Evolutionary conservation across 2,888 invertebrate species (phyloP), one percentile per base, ranked within the genome.

Genomic region (Synergus japonicus): DNA sequence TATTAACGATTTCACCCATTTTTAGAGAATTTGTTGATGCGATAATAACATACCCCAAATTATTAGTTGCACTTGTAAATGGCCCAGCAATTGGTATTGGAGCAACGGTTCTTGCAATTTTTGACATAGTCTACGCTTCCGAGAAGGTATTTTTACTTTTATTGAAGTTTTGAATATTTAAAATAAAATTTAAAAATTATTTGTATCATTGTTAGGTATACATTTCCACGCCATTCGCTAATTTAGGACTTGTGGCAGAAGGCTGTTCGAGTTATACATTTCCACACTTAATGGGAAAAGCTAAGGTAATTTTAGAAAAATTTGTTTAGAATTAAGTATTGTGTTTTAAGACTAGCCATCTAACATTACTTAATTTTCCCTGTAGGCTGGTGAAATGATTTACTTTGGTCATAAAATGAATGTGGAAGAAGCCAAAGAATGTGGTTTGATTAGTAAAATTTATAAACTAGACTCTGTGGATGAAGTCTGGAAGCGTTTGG

Each of bases 21-120:
- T 93, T 93, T 79, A 95, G 95, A 86, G 93, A 94, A 8, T 96
- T 96, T 92, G 94, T 98, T 2, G 93, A 94, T 80, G 93, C 96
- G 0, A 95, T 98, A 85, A 97, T 98, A 83, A 95, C 95, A 85
- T 98, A 97, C 91, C 97, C 97, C 0, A 99, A 99, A 92, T 93
- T 98, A 54, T 91, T 99, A 65, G 94, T 99, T 83, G 97, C 96
- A 15, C 93, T 98, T 80, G 96, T 99, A 0, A 98, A 99, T 93
- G 99, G 99, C 1, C 98, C 98, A 64, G 97, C 98, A 15, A 95
- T 99, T 85, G 99, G 99, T 43, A 96, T 99, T 85, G 96, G 96
- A 64, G 96, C 96, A 4, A 99, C 99, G 0, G 95, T 96, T 12
- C 93, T 97, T 76, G 96, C 96, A 0, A 93, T 99, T 1, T 98